These are phyloP conservation scores for Agonopterix alstromeriana DNA, from an alignment of 2,888 invertebrate genomes.

Conservation along the genomic window DNA sequence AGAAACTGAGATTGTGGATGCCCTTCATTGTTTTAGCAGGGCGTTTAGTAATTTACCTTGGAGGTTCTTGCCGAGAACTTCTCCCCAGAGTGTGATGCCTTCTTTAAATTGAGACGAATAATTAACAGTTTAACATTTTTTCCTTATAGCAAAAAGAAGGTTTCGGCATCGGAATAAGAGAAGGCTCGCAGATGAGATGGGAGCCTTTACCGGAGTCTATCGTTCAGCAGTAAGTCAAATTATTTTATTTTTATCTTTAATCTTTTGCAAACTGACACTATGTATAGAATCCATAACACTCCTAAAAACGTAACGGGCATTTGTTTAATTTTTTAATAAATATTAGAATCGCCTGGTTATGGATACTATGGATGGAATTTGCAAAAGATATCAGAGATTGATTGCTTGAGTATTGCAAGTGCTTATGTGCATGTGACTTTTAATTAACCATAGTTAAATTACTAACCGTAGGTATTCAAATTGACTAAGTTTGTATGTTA, in stretches of 20 bases:
- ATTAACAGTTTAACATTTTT: no score
- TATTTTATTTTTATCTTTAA: slow-evolving; percentile 4
- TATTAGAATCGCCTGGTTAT: no score
- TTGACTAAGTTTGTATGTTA: neutral
- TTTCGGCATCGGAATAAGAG: slow-evolving; percentile 80
- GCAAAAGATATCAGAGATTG: slow-evolving; percentile 1
- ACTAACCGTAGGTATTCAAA: neutral
- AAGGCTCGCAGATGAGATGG: slow-evolving; percentile 81
- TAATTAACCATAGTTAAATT: neutral
- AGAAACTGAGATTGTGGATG: no score
- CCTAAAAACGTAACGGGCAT: neutral
- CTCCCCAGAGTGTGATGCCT: no score
- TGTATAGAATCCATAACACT: neutral
- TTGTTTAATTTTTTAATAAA: no score
- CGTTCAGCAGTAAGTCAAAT: slow-evolving; percentile 47
- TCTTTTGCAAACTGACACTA: neutral
- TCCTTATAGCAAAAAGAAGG: slow-evolving; percentile 80
- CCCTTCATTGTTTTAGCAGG: no score
- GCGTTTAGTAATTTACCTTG: no score
- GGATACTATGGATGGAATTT: neutral
- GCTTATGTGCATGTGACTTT: slow-evolving; percentile 24
- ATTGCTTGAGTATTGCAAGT: slow-evolving; percentile 24
- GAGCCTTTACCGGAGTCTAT: slow-evolving; percentile 62
- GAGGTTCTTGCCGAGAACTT: no score
- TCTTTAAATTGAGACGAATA: no score